Evolutionary conservation across 2,888 invertebrate genomes (phyloP), one percentile per base, ranked within the genome.

Genomic region (Lepidonotus clava): DNA sequence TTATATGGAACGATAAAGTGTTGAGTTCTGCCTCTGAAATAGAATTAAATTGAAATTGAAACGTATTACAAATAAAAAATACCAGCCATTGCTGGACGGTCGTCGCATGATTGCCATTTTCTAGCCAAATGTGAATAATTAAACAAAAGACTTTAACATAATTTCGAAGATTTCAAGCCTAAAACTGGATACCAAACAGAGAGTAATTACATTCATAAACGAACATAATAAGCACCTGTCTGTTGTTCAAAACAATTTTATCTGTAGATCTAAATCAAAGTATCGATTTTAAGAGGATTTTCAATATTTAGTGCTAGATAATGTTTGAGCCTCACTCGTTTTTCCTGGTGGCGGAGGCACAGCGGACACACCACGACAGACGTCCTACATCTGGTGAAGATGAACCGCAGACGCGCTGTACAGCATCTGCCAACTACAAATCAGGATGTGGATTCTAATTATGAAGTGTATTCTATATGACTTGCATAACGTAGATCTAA

Each of bases 341-440:
- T n/a, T 21, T 36, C 46, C 46, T 85, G 28, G 18, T 32, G 8
- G 51, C 67, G 6, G 46, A 41, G 5, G 32, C 71, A 67, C 66
- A 67, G 14, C 85, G 56, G 34, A 85, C 41, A 40, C 85, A 67
- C 85, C 85, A 85, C 1, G 85, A 28, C 1, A 85, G 67, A 24
- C 40, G 56, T 32, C 61, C 5, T 1, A 71, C 41, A 46, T 85
- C 46, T 0, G 40, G 41, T n/a, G 40, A 6, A 2, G 28, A 32
- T 1, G 85, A 67, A 6, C 40, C 32, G 14, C 40, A 46, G 11
- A 71, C 36, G 2, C 41, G 14, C 34, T 71, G 85, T 14, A 71
- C 46, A 0, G 85, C 85, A 28, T 67, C 85, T 0, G 67, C 40
- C 41, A 85, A n/a, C 85, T 85, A 41, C n/a, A 32, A 84, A 32